Evolutionary conservation across 2,113 vertebrate genomes (phyloP), one percentile per base, ranked within the genome.

Genomic region (Apeltes quadracus): DNA sequence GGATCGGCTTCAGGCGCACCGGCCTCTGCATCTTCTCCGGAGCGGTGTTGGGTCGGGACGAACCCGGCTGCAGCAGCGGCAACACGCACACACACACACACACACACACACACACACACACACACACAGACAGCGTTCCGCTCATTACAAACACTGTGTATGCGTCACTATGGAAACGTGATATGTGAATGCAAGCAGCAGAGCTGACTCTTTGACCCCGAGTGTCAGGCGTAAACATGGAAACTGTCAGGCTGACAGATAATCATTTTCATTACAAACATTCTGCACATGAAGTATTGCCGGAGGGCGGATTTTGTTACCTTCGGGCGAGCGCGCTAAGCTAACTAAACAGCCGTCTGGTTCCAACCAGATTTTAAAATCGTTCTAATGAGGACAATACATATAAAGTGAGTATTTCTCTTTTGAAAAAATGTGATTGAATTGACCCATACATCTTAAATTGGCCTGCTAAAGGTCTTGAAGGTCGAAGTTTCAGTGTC

Each of bases 31-130:
- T 87, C 20, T 93, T 94, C 72, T 94, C 96, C 0, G 96, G 95
- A 55, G 96, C 95, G 0, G 96, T 97, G 61, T 91, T 96, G 34
- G 96, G 96, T 22, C 94, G 84, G 44, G 94, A 92, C 1, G 89
- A 94, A 39, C 89, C 77, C 44, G 89, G 78, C 97, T 95, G 72
- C 83, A 73, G 29, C 22, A 78, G 83, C 78, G 8, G 38, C 8
- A 16, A 75, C 62, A 64, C 4, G 66, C 48, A n/a, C 64, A 29
- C 3, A 50, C 32, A 34, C 32, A 34, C 32, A 34, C 32, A 34
- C 32, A 5, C 29, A 32, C 3, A n/a, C n/a, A n/a, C n/a, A n/a
- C n/a, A n/a, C n/a, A n/a, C n/a, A n/a, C n/a, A 29, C 29, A 29
- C 29, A 29, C 29, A 29, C 29, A 5, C 38, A 39, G 7, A 58